Conservation (phyloP, 2,888 invertebrate species). For the Gibbula magus region DNA sequence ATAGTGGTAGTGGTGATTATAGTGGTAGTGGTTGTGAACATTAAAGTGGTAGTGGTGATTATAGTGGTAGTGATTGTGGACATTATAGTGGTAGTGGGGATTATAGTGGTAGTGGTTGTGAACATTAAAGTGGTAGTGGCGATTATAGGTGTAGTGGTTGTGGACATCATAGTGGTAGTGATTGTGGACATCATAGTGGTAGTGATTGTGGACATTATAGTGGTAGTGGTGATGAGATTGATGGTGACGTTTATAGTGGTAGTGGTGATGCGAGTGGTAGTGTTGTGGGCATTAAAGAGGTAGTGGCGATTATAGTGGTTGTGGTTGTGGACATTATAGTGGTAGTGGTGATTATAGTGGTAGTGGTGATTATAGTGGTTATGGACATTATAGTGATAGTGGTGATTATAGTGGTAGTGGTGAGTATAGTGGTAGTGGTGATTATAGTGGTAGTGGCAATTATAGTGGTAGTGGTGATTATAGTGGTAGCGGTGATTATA, state of each 20-base stretch:
- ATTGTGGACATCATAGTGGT: not conserved
- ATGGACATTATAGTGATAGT: not conserved
- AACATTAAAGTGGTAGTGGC: not conserved
- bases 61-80: not conserved
- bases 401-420: not conserved
- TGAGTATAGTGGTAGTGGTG: not conserved
- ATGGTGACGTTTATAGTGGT: not conserved
- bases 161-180: not conserved
- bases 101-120: not conserved
- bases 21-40: not conserved
- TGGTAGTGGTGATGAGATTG: not conserved
- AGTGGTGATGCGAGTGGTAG: not conserved
- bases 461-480: not conserved
- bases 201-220: not conserved
- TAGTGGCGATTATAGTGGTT: not conserved
- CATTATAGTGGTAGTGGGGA: not conserved
- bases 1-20: not conserved
- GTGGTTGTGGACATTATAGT: not conserved
- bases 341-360: not conserved
- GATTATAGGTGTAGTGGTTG: not conserved
- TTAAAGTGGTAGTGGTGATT: not conserved
- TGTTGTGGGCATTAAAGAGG: not conserved
- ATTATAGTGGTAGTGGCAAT: not conserved
- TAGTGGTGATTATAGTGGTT: not conserved
- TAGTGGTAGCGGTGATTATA: not conserved